Conservation (phyloP, 2,113 vertebrate species). For the Oncorhynchus mykiss region DNA sequence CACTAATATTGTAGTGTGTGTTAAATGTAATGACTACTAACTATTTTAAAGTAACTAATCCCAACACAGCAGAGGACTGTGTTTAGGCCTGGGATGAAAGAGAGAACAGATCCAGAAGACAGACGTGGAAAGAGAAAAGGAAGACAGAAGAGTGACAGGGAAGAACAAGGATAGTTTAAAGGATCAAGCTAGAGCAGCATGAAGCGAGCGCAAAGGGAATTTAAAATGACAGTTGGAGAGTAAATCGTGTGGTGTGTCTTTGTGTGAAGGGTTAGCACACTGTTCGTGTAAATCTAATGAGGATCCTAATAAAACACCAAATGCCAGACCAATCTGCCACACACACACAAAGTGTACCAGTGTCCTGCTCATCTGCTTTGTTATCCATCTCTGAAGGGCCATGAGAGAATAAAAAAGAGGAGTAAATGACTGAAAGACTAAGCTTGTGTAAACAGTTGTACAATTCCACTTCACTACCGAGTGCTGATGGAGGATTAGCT, state of each 20-base stretch:
- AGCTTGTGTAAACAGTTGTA: background rate
- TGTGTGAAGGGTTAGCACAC: background rate
- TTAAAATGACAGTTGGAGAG: background rate
- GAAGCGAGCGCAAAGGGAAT: background rate
- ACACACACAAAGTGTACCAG: constrained; percentile 1
- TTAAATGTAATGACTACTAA: too few relatives aligned
- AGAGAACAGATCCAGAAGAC: constrained; percentile 41
- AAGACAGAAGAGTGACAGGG: constrained; percentile 7
- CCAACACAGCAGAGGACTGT: constrained; percentile 25
- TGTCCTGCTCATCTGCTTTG: constrained; percentile 55
- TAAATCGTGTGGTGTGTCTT: background rate
- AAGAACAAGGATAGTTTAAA: background rate
- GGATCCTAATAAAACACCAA: too few relatives aligned
- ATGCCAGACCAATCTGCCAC: background rate
- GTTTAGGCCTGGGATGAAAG: constrained; percentile 55
- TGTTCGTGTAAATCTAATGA: background rate
- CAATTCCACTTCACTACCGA: background rate
- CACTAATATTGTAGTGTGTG: too few relatives aligned
- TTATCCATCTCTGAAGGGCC: constrained; percentile 47
- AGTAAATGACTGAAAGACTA: background rate
- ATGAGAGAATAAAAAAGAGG: constrained; percentile 15
- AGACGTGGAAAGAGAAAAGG: constrained; percentile 24
- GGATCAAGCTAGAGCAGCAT: background rate
- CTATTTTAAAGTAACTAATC: too few relatives aligned
- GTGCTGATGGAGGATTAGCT: background rate